A percentile compares a stretch with the other conserved stretches of the same genome.
These are phyloP conservation scores for Tipula vernalis DNA, from an alignment of 2,888 invertebrate species.

Conservation along the genomic window DNA sequence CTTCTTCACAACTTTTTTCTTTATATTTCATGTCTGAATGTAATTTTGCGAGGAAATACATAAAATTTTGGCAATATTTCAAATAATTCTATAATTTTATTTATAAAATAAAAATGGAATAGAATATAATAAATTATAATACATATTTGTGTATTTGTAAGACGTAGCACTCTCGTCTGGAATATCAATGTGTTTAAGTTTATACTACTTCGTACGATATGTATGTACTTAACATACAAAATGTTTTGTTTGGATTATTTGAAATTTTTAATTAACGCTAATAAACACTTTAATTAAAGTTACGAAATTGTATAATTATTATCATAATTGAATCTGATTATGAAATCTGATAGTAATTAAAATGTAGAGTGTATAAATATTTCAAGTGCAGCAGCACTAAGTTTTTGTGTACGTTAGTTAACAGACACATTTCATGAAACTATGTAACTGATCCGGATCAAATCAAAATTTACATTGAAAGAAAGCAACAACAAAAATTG, in stretches of 20 bases:
- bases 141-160: neutral
- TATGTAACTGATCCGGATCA: too few species aligned
- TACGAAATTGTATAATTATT: neutral
- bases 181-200: neutral
- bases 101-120: neutral
- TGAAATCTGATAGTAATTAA: neutral
- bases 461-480: too few species aligned
- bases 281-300: neutral
- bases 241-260: neutral
- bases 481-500: too few species aligned
- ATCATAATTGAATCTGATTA: neutral
- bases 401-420: neutral
- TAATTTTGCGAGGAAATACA: slow-evolving; percentile 4
- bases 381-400: neutral
- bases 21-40: neutral
- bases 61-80: neutral
- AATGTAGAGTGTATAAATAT: neutral
- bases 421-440: too few species aligned
- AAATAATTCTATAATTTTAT: neutral
- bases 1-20: neutral
- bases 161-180: neutral
- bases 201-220: neutral
- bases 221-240: neutral
- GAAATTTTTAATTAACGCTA: neutral
- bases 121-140: neutral